Percentiles rank a stretch among this genome's conserved stretches.
Conservation (phyloP, 2,797 vertebrate genomes). For the Enteromius treurensis region DNA sequence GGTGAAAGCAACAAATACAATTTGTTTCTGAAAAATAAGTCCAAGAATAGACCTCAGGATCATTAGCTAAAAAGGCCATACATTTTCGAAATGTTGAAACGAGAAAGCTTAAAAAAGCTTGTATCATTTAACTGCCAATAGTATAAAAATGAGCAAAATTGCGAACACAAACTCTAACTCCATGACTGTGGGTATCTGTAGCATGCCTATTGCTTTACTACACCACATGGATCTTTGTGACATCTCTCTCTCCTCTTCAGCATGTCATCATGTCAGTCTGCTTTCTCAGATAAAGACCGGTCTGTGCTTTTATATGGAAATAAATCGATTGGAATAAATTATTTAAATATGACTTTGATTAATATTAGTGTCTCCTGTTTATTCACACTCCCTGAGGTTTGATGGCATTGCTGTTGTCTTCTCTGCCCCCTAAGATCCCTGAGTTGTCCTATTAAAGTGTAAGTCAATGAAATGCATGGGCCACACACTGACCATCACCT, state of each 20-base stretch:
- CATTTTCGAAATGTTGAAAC: not conserved
- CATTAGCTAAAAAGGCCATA: not conserved
- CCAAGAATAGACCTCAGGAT: not conserved
- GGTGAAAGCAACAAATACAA: constrained; percentile 32
- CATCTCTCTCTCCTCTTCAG: not conserved
- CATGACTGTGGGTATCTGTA: not conserved
- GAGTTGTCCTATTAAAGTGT: not conserved
- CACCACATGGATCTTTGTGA: constrained; percentile 2
- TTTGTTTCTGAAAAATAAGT: not conserved
- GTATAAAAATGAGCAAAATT: not conserved
- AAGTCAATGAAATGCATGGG: constrained; percentile 34
- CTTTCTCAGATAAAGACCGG: constrained; percentile 8
- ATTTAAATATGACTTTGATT: constrained; percentile 14
- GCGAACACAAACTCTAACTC: not conserved
- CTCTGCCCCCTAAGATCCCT: not conserved
- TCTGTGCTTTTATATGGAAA: constrained; percentile 4
- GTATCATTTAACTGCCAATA: not conserved
- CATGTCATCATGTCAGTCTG: not conserved
- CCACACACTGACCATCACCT: constrained; percentile 6
- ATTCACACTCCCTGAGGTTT: not conserved
- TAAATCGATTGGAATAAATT: not conserved
- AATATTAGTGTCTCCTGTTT: not conserved
- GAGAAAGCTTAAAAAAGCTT: not conserved
- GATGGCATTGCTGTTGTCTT: constrained; percentile 12
- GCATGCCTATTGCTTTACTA: not conserved